Evolutionary conservation across 2,113 vertebrate species (phyloP).

Genomic region (Peromyscus leucopus): DNA sequence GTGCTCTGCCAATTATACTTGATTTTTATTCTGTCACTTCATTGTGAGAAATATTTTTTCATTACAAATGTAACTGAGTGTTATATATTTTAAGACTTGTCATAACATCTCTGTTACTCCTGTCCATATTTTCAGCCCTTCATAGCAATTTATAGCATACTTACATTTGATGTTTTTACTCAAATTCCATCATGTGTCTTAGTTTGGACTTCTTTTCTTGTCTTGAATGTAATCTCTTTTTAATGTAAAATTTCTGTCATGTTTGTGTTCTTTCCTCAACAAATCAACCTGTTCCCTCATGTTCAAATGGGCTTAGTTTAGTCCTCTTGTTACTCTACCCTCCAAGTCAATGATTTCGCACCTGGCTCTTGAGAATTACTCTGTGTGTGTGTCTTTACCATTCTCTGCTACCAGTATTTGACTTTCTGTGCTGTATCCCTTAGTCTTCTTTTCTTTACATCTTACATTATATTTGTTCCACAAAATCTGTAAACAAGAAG

Average conservation of each 20-base stretch:
- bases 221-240: neutral
- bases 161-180: neutral
- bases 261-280: neutral
- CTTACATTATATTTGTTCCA: neutral
- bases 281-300: neutral
- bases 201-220: neutral
- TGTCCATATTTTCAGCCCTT: neutral
- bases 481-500: neutral
- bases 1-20: constrained; percentile 26
- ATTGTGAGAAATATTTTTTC: neutral
- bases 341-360: neutral
- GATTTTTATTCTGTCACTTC: neutral
- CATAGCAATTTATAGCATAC: neutral
- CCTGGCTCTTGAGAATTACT: neutral
- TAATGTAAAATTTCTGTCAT: neutral
- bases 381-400: accelerated
- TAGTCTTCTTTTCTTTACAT: neutral
- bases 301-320: neutral
- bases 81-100: neutral
- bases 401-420: neutral
- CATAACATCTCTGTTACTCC: neutral
- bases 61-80: neutral
- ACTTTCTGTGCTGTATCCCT: neutral
- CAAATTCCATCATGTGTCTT: neutral
- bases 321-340: neutral